phyloP scores from a whole-genome alignment of 2,113 vertebrate genomes.

The Melierax canorus region DNA sequence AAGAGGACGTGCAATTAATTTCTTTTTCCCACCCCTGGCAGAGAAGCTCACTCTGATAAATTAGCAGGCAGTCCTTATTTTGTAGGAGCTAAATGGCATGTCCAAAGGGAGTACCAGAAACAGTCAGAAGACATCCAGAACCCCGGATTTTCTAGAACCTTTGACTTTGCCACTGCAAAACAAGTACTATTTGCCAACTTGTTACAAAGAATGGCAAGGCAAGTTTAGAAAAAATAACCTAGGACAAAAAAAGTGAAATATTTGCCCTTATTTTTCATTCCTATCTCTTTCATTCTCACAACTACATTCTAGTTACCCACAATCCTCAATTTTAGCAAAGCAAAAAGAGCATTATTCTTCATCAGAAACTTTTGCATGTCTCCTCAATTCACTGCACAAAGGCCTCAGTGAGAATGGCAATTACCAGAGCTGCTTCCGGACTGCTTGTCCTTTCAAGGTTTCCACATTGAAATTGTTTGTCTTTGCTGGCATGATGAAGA shows the following conservation, averaged over 20 bases:
- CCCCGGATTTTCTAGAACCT: not conserved
- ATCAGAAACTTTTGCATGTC: not conserved
- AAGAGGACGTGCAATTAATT: not conserved
- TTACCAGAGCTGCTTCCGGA: constrained; percentile 97
- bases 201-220: not conserved
- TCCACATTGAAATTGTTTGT: constrained; percentile 99
- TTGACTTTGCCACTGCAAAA: not conserved
- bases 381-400: not conserved
- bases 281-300: not conserved
- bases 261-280: not conserved
- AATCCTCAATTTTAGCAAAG: not conserved
- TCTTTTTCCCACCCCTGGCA: not conserved
- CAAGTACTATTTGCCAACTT: not conserved
- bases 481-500: constrained; percentile 98
- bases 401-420: not conserved
- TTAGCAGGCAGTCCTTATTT: not conserved
- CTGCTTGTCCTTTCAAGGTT: constrained; percentile 92
- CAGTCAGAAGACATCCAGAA: not conserved
- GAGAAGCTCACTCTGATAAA: not conserved
- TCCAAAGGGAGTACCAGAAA: not conserved
- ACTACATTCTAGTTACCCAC: not conserved
- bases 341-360: not conserved
- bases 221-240: not conserved
- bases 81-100: not conserved
- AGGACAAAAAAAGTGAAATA: not conserved